Evolutionary conservation across 2,797 vertebrate species (phyloP), one percentile per base, ranked within the genome.

Genomic region (Melanotaenia pygmaea): DNA sequence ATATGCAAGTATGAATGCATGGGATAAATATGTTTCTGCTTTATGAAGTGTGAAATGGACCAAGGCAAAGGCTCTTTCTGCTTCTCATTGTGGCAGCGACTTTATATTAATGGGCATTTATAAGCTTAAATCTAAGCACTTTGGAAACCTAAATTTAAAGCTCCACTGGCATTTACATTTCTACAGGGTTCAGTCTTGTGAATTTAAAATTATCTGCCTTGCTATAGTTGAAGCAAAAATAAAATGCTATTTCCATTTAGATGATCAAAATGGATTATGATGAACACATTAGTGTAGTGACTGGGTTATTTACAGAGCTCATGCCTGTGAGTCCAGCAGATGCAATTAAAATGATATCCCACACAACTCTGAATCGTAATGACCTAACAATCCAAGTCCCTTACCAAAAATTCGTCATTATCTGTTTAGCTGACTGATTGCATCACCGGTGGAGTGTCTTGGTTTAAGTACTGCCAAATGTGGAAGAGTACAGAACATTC

Each of bases 41-140:
- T 93, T 90, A 93, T 91, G 87, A 89, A 87, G 88, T 92, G 92
- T 91, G 90, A 91, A 92, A 91, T 86, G 71, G 88, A 86, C 88
- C 86, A 77, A 85, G 79, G 89, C 84, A 83, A 71, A 80, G 85
- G 71, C 74, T 76, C 60, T 72, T 50, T 64, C 84, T 90, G 81
- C 59, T 86, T 71, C 81, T 89, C 78, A 79, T 81, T 93, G 83
- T 77, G 40, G 86, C 86, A 83, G 85, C 85, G 85, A 87, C 87
- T 91, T 74, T 80, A 82, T 83, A 80, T 91, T 89, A 88, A 91
- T 68, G 71, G 70, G 66, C 76, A 73, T 89, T 91, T 87, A 88
- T 74, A 77, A 69, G 74, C 79, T 62, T 4, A 62, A 84, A 84
- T 84, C 68, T 81, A 69, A 37, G 79, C 82, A 81, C 82, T 83